Conservation (phyloP, 2,113 vertebrate species). For the Orthonyx spaldingii region DNA sequence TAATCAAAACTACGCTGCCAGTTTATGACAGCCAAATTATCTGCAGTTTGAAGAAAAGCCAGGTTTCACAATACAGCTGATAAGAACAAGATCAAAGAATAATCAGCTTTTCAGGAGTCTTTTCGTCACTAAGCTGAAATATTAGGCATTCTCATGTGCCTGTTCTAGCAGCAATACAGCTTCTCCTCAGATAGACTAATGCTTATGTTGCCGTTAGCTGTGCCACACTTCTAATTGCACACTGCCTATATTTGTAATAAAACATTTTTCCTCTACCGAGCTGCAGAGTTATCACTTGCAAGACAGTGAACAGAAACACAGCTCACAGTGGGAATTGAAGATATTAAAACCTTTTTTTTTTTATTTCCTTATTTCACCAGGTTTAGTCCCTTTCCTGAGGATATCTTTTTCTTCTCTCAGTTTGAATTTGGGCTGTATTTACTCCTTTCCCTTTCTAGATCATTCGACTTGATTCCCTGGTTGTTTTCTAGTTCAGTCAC, state of each 20-base stretch:
- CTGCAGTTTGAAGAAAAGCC: neutral
- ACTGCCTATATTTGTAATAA: neutral
- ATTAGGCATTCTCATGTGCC: neutral
- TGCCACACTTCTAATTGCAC: neutral
- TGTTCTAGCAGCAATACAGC: neutral
- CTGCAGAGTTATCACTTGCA: neutral
- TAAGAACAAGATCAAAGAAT: conserved; percentile 1
- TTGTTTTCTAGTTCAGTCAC: neutral
- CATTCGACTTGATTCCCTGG: neutral
- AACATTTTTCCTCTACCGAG: neutral
- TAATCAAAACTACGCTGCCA: neutral
- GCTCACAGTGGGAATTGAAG: neutral
- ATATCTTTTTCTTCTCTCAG: neutral
- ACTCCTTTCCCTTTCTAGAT: neutral
- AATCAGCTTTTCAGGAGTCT: neutral
- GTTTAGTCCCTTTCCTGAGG: neutral
- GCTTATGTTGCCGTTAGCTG: neutral
- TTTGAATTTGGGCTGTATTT: neutral
- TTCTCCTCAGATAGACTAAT: neutral
- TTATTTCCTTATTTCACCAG: neutral
- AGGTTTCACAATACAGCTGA: neutral
- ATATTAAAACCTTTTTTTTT: neutral
- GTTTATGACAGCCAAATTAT: conserved; percentile 38
- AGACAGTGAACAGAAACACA: neutral
- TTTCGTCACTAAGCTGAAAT: neutral